These are phyloP conservation scores for Thaumetopoea pityocampa DNA, from an alignment of 1,140 invertebrate species.

Conservation along the genomic window DNA sequence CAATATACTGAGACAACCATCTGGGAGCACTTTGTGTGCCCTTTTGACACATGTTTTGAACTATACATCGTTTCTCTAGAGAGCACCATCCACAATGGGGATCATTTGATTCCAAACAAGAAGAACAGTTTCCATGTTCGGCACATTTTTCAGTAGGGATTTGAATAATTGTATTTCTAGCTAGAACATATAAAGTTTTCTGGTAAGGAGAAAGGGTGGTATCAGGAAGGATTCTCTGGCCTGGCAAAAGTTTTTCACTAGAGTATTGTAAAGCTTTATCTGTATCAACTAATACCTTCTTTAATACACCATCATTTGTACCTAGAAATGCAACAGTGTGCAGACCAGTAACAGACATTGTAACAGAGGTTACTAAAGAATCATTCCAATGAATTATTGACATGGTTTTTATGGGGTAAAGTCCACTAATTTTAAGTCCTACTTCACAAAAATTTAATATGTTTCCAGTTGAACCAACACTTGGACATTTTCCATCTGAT, in stretches of 20 bases:
- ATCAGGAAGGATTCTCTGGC: conserved; percentile 84
- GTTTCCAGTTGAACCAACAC: conserved; percentile 90
- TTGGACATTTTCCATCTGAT: conserved; percentile 91
- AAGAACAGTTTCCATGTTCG: conserved; percentile 91
- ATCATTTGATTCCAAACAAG: conserved; percentile 94
- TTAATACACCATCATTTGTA: conserved; percentile 51
- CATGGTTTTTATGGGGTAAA: conserved; percentile 85
- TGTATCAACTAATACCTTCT: conserved; percentile 63
- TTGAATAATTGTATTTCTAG: conserved; percentile 86
- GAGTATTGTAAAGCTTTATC: conserved; percentile 61
- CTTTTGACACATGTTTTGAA: conserved; percentile 91
- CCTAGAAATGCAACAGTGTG: conserved; percentile 91
- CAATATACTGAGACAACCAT: conserved; percentile 94
- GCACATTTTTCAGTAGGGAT: conserved; percentile 94
- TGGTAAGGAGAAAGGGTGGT: conserved; percentile 86
- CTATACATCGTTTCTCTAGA: conserved; percentile 93
- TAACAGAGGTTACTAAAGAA: conserved; percentile 88
- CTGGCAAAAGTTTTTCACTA: conserved; percentile 48
- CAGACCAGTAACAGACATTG: conserved; percentile 88
- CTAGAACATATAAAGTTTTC: conserved; percentile 69
- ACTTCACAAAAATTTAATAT: conserved; percentile 95
- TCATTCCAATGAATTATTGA: conserved; percentile 87
- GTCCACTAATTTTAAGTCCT: conserved; percentile 93
- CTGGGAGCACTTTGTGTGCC: conserved; percentile 91
- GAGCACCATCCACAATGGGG: conserved; percentile 99